Evolutionary conservation across 2,797 vertebrate genomes (phyloP).

Genomic region (Pantherophis alleghaniensis): DNA sequence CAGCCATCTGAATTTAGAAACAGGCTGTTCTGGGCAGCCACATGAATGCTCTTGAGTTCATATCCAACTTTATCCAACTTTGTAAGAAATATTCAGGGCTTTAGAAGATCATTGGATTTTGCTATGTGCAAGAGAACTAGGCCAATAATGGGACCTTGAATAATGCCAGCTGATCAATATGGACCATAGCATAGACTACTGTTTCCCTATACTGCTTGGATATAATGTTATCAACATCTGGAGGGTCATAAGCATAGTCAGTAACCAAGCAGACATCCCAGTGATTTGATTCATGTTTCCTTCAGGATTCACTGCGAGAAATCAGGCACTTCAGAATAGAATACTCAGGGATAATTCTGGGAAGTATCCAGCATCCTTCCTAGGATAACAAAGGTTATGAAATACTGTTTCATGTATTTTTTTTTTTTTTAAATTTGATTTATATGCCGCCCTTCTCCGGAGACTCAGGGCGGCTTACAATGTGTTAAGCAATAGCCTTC

Average conservation of each 20-base stretch:
- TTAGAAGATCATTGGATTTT: background rate
- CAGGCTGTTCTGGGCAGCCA: background rate
- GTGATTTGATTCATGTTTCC: background rate
- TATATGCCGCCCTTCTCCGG: no score
- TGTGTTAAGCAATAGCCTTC: no score
- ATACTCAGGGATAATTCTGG: background rate
- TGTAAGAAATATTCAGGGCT: background rate
- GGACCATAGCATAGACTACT: background rate
- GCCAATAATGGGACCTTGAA: background rate
- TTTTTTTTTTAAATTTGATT: no score
- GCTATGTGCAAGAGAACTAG: background rate
- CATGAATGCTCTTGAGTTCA: background rate
- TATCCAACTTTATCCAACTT: background rate
- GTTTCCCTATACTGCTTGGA: background rate
- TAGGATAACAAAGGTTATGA: background rate
- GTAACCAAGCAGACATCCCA: background rate
- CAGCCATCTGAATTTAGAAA: background rate
- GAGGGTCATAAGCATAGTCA: background rate
- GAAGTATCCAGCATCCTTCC: background rate
- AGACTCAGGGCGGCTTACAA: no score
- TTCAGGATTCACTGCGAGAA: background rate
- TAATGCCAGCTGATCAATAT: background rate
- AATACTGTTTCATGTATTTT: background rate
- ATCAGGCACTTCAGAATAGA: background rate
- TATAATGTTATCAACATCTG: background rate